Evolutionary conservation across 1,140 invertebrate genomes (phyloP), one percentile per base, ranked within the genome.

Genomic region (Caenorhabditis briggsae): DNA sequence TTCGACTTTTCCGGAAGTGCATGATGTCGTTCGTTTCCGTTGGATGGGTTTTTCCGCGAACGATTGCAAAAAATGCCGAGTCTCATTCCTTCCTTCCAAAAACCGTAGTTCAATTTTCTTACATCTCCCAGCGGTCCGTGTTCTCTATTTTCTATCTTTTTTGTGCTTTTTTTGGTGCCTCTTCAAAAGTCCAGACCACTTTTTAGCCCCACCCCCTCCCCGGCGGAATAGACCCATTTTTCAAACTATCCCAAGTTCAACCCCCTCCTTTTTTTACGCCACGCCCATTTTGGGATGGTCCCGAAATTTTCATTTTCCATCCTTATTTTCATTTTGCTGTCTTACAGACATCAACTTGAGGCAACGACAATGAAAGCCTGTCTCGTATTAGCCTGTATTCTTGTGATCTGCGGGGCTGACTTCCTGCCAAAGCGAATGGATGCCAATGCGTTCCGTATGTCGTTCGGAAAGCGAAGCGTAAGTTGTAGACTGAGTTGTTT

Each of bases 391-490:
- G 70, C 46, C 43, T 78, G 70, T 23, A 46, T 78, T 78, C 43
- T 78, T 53, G 70, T n/a, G 70, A n/a, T 78, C 23, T 78, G 46
- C 46, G 7, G 53, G 20, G 70, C 46, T 5, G 70, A 78, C n/a
- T 12, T 78, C n/a, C 64, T 70, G 5, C 70, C 70, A 64, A 65
- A 82, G 41, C 50, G 78, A 9, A 55, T 87, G 86, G 86, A 87
- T 46, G 55, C 78, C 11, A 83, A 70, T 25, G 78, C 74, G n/a
- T 87, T 87, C 86, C 41, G 78, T 18, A 82, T 87, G 59, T 61
- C 74, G 9, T 87, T 87, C n/a, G 86, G 86, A 23, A 87, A 85
- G 20, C 46, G 84, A 50, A 78, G 70, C 46, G 70, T 78, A 43
- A 78, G 70, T 78, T 78, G 23, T 33, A 33, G 33, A 33, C 33